phyloP scores from a whole-genome alignment of 2,888 invertebrate genomes.

The Luperina testacea region DNA sequence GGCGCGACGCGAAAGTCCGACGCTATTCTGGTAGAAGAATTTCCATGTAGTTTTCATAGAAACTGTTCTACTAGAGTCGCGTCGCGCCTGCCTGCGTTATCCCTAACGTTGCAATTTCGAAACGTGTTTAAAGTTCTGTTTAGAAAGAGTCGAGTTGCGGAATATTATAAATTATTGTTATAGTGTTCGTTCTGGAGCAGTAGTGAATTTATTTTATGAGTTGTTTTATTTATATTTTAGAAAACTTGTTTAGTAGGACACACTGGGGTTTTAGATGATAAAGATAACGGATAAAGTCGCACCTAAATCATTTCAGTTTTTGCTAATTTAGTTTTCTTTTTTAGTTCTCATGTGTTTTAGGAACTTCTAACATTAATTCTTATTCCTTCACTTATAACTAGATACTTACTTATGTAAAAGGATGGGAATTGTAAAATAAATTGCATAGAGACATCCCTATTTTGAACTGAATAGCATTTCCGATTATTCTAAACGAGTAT shows the following conservation, averaged over 20 bases:
- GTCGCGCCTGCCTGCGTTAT: not conserved
- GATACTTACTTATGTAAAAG: not conserved
- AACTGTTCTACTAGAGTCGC: not conserved
- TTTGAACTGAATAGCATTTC: conserved; percentile 27
- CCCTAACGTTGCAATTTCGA: conserved; percentile 53
- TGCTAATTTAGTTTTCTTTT: not conserved
- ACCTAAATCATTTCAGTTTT: conserved; percentile 10
- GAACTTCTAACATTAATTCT: not conserved
- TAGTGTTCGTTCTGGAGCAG: conserved; percentile 17
- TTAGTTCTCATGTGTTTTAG: not conserved
- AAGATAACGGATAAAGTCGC: conserved; percentile 2
- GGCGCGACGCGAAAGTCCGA: too few species aligned
- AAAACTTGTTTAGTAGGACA: conserved; percentile 15
- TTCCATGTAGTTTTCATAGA: not conserved
- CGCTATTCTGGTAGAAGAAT: not conserved
- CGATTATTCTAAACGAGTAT: conserved; percentile 54
- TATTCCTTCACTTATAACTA: not conserved
- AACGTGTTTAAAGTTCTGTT: conserved; percentile 36
- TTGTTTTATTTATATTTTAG: conserved; percentile 12
- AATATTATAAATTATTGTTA: conserved; percentile 26
- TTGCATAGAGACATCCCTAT: conserved; percentile 32
- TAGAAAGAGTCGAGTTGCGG: conserved; percentile 9
- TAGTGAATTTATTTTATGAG: conserved; percentile 25
- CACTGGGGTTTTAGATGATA: not conserved
- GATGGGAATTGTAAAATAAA: not conserved